Conservation (phyloP, 1,140 invertebrate species). For the Paramacrobiotus metropolitanus region DNA sequence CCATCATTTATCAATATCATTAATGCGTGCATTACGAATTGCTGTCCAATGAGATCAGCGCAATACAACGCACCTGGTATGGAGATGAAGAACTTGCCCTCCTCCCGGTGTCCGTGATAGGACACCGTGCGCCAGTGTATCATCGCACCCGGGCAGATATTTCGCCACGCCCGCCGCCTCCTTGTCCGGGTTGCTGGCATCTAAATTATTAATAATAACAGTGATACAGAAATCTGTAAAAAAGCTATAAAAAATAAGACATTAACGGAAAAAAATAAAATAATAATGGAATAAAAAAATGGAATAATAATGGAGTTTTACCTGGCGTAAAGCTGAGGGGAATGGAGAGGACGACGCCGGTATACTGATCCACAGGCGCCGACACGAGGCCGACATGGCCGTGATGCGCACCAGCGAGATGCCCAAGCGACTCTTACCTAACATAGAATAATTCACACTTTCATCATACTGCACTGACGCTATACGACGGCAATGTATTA, state of each 20-base stretch:
- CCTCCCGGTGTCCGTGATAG: constrained; percentile 92
- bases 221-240: not conserved
- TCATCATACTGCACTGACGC: not conserved
- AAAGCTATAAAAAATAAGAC: not conserved
- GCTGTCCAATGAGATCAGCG: not conserved
- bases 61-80: constrained; percentile 47
- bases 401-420: constrained; percentile 94
- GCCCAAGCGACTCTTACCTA: constrained; percentile 77
- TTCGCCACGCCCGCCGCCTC: no score
- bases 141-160: constrained; percentile 17
- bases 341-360: constrained; percentile 90
- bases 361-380: constrained; percentile 49
- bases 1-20: no score
- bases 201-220: constrained; percentile 18
- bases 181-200: not conserved
- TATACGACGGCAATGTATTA: constrained; percentile 17
- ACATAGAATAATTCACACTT: constrained; percentile 10
- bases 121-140: constrained; percentile 45
- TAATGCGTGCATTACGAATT: not conserved
- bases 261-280: constrained; percentile 28
- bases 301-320: not conserved
- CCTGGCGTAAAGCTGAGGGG: constrained; percentile 54
- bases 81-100: constrained; percentile 93
- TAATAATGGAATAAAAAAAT: constrained; percentile 20
- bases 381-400: constrained; percentile 67